A percentile compares a stretch with the other conserved stretches of the same genome.
Evolutionary conservation across 2,113 vertebrate species (phyloP).

Genomic region (Crypturellus undulatus): DNA sequence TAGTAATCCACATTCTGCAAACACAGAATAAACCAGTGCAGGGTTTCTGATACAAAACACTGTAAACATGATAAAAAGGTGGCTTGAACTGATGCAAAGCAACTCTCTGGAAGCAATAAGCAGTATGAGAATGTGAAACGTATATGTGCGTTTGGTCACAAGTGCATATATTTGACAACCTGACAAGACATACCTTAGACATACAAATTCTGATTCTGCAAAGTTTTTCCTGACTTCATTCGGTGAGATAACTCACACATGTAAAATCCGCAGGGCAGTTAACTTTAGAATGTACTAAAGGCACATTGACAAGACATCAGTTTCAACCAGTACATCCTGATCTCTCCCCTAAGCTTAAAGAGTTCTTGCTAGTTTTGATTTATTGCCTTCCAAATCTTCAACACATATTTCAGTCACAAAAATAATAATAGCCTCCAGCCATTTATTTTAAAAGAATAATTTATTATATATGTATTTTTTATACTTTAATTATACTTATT

Average conservation of each 20-base stretch:
- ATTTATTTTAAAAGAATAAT: background rate
- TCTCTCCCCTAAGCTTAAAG: background rate
- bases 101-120: background rate
- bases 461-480: no score
- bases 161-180: background rate
- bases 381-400: background rate
- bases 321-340: background rate
- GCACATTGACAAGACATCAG: background rate
- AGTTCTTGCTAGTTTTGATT: background rate
- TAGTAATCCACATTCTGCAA: background rate
- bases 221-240: background rate
- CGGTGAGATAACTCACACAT: background rate
- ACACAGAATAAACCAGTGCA: background rate
- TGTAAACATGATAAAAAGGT: background rate
- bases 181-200: background rate
- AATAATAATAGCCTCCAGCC: background rate
- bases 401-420: background rate
- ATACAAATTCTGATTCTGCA: background rate
- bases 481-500: background rate
- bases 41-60: background rate
- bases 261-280: background rate
- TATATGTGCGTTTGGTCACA: background rate
- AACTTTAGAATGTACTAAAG: background rate
- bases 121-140: background rate
- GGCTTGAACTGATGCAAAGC: background rate